Evolutionary conservation across 2,113 vertebrate species (phyloP).

Genomic region (Caranx melampygus): DNA sequence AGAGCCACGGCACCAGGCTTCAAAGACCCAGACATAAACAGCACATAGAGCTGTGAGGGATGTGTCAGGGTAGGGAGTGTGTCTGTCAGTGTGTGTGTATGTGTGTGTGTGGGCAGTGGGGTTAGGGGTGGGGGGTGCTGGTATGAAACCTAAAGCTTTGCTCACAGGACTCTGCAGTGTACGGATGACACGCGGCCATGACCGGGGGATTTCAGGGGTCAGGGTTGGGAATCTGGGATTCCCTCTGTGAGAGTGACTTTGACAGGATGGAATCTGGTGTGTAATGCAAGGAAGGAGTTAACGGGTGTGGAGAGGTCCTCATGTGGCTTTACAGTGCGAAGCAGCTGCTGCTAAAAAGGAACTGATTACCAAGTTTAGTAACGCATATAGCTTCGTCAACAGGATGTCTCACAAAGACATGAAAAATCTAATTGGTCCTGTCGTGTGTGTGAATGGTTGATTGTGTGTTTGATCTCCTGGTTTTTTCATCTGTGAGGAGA

Average conservation of each 20-base stretch:
- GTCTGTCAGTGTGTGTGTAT: constrained; percentile 22
- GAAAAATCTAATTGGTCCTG: constrained; percentile 21
- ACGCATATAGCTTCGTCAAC: constrained; percentile 51
- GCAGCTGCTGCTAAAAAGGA: constrained; percentile 72
- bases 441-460: background rate
- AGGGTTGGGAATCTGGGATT: constrained; percentile 68
- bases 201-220: constrained; percentile 73
- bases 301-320: constrained; percentile 52
- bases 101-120: background rate
- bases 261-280: constrained; percentile 54
- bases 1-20: constrained; percentile 46
- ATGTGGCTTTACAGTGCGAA: constrained; percentile 49
- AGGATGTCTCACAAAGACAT: constrained; percentile 54
- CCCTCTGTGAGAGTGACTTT: constrained; percentile 63
- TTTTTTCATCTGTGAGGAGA: background rate
- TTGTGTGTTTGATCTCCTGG: background rate
- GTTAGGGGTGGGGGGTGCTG: background rate
- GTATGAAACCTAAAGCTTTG: constrained; percentile 73
- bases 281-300: constrained; percentile 67
- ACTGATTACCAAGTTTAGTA: constrained; percentile 70
- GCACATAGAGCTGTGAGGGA: constrained; percentile 27
- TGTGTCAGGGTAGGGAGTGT: constrained; percentile 44
- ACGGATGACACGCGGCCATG: constrained; percentile 60
- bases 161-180: constrained; percentile 41
- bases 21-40: constrained; percentile 53